Evolutionary conservation across 2,888 invertebrate species (phyloP).

Genomic region (Cyaniris semiargus): DNA sequence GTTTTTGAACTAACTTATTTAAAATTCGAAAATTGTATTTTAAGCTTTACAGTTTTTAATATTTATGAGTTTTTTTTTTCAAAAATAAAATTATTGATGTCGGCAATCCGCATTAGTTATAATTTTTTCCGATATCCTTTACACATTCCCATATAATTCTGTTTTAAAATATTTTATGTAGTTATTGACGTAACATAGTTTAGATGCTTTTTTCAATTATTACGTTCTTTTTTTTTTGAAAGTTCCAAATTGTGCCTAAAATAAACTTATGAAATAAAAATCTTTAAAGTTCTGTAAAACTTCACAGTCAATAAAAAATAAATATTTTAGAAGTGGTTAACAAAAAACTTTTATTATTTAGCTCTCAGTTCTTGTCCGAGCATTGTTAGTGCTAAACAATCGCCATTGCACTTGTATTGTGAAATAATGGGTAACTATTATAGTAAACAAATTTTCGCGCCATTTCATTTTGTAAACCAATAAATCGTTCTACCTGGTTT

Average conservation of each 20-base stretch:
- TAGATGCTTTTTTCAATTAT: neutral
- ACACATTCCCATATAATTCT: no score
- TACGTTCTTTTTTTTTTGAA: neutral
- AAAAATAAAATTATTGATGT: neutral
- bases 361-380: neutral
- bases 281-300: neutral
- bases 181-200: neutral
- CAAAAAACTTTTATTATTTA: slow-evolving; percentile 7
- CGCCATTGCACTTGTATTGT: slow-evolving; percentile 12
- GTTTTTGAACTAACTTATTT: neutral
- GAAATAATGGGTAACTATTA: slow-evolving; percentile 29
- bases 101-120: neutral
- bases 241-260: neutral
- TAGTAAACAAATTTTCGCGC: slow-evolving; percentile 72
- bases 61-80: no score
- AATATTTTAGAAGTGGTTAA: neutral
- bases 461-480: slow-evolving; percentile 68
- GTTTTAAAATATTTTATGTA: neutral
- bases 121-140: neutral
- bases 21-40: neutral
- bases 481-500: slow-evolving; percentile 59
- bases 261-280: neutral
- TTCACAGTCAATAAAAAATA: neutral
- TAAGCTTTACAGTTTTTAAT: neutral
- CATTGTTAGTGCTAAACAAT: slow-evolving; percentile 20